phyloP scores from a whole-genome alignment of 2,888 invertebrate genomes.

The Villa cingulata region DNA sequence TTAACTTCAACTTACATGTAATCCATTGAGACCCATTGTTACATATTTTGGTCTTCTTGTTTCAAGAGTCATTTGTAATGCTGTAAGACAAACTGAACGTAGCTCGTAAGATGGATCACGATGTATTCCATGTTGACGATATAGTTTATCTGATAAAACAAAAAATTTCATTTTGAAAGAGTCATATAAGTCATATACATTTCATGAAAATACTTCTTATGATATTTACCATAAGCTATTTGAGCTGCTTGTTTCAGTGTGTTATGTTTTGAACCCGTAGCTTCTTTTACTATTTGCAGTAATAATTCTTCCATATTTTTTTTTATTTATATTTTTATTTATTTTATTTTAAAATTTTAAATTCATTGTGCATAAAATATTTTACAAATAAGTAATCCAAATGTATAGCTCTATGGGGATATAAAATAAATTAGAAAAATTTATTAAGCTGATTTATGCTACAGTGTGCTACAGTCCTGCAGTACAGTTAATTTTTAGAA shows the following conservation, averaged over 20 bases:
- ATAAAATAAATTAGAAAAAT: too few species aligned
- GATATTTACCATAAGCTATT: constrained; percentile 62
- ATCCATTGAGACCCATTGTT: constrained; percentile 68
- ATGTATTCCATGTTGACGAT: constrained; percentile 61
- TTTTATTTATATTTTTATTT: background rate
- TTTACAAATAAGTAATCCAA: too few species aligned
- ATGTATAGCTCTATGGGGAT: too few species aligned
- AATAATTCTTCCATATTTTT: constrained; percentile 71
- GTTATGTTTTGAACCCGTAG: constrained; percentile 58
- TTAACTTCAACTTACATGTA: constrained; percentile 56
- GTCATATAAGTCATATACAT: background rate
- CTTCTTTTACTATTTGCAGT: constrained; percentile 71
- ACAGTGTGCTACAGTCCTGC: too few species aligned
- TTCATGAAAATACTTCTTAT: background rate
- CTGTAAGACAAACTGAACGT: constrained; percentile 68
- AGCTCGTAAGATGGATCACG: constrained; percentile 73
- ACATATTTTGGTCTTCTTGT: constrained; percentile 75
- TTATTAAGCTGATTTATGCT: too few species aligned
- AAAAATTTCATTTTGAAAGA: background rate
- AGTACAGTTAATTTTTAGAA: too few species aligned
- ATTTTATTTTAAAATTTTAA: too few species aligned
- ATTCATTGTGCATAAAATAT: too few species aligned
- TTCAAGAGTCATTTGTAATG: constrained; percentile 77
- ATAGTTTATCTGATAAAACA: constrained; percentile 52
- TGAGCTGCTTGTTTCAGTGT: constrained; percentile 69